Evolutionary conservation across 2,888 invertebrate genomes (phyloP), one percentile per base, ranked within the genome.

Genomic region (Oeneis ivallda): DNA sequence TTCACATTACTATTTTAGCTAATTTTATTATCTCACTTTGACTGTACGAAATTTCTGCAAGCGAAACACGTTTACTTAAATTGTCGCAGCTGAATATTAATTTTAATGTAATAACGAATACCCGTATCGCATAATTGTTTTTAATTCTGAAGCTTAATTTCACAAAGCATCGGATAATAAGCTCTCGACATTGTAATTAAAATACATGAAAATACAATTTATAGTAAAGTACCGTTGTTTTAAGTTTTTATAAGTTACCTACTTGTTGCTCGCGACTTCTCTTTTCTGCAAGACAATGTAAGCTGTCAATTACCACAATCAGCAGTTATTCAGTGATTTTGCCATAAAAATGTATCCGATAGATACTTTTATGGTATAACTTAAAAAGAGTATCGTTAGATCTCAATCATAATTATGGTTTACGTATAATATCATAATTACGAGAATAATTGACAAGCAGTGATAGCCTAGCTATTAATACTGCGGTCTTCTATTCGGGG

Each of bases 61-160:
- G 79, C 78, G 57, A 71, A 72, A 78, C 81, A 83, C 81, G 81
- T 81, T 73, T 75, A 62, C 75, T 72, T 79, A 79, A 79, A 83
- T 82, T 81, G 79, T 81, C 79, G 74, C 54, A 66, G 68, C 65
- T 72, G 75, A 76, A 76, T 79, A 77, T 79, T 80, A 76, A 79
- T 78, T 72, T 59, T 64, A 53, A 62, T 62, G 60, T 66, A 53
- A 26, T 52, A 57, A 41, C 45, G 61, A 15, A 57, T 59, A 59
- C 59, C 34, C 64, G 50, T 56, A 52, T 58, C 39, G 56, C 49
- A 50, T 17, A 52, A 50, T 58, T 58, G 49, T 49, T 57, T 49
- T 56, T 63, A 63, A 52, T 62, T 26, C 39, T 37, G 49, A 39
- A 57, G 47, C 39, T 64, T 58, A 64, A 50, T 58, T 58, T 58